Evolutionary conservation across 2,113 vertebrate genomes (phyloP).

Genomic region (Lagopus leucura): DNA sequence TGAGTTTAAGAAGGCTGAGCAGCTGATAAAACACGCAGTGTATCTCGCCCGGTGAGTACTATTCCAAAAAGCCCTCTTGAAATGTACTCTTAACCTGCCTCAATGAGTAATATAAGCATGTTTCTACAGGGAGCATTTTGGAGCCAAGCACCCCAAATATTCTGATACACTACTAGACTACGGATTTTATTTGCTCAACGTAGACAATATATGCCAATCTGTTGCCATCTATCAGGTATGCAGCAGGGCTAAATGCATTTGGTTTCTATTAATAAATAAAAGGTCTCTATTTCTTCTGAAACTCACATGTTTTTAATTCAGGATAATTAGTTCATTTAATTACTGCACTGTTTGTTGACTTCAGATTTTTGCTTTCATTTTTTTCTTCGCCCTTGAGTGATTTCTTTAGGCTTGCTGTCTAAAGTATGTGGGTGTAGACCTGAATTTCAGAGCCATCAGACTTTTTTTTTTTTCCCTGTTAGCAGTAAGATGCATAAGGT

Average conservation of each 20-base stretch:
- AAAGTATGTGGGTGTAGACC: no score
- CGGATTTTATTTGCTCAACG: constrained; percentile 98
- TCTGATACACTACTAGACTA: constrained; percentile 98
- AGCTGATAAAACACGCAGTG: constrained; percentile 98
- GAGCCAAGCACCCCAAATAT: constrained; percentile 98
- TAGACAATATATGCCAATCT: constrained; percentile 99
- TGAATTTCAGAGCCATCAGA: neutral
- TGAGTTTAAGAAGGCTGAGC: constrained; percentile 98
- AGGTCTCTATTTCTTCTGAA: neutral
- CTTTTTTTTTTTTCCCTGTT: neutral
- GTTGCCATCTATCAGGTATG: constrained; percentile 98
- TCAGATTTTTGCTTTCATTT: neutral
- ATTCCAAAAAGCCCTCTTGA: neutral
- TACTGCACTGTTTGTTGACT: neutral
- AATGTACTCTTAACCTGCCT: accelerated
- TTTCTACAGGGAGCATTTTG: constrained; percentile 93
- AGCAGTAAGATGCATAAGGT: neutral
- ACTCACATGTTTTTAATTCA: neutral
- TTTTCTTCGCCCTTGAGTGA: neutral
- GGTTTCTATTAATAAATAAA: neutral
- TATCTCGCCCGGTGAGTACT: constrained; percentile 91
- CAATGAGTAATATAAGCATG: neutral
- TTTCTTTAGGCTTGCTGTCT: neutral
- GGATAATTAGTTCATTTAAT: neutral
- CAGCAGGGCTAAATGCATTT: neutral